Base-by-base conservation (phyloP, 2,113 vertebrate genomes). In the Bubo blakistoni region DNA sequence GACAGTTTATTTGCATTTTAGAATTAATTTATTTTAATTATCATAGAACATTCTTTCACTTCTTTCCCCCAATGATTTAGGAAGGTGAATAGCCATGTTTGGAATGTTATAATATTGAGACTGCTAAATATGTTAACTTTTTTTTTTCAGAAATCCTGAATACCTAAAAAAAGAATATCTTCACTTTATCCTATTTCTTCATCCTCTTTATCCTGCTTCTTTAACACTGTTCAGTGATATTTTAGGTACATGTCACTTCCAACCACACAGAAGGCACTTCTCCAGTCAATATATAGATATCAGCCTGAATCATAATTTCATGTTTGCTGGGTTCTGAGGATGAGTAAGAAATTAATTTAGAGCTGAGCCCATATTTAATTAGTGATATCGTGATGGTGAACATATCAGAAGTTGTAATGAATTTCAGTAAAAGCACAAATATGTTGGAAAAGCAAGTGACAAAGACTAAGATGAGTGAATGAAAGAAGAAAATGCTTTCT, bases 161-260 rank as follows among this genome's bases (percentile, higher is more conserved):
- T 81, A 32, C 15, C 1, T 4, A 0, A 12, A 27, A 51, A 24
- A 13, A 16, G 0, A 51, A 3, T 7, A 16, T 29, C 7, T 46
- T 80, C 63, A 8, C 1, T 82, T 71, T 58, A 58, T 58, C 6
- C 6, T 59, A 20, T 26, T 47, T 21, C 46, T 47, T 47, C 20
- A 47, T 47, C 20, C 20, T 78, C 5, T 92, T 71, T 58, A 58
- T 62, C 6, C 6, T 59, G 18, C 46, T 47, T 30, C 8, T 74
- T 79, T 62, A 55, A 57, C 2, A 24, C 8, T 59, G 34, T 3
- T 76, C 15, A 67, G 2, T 18, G 9, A 25, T 73, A 73, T 30
- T 80, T 86, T 36, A 32, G 26, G 8, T 16, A 69, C 24, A 59
- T 88, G 84, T 83, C 11, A 47, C 1, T 1, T 69, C 27, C 20